phyloP scores from a whole-genome alignment of 2,113 vertebrate genomes.

The Piaya cayana region DNA sequence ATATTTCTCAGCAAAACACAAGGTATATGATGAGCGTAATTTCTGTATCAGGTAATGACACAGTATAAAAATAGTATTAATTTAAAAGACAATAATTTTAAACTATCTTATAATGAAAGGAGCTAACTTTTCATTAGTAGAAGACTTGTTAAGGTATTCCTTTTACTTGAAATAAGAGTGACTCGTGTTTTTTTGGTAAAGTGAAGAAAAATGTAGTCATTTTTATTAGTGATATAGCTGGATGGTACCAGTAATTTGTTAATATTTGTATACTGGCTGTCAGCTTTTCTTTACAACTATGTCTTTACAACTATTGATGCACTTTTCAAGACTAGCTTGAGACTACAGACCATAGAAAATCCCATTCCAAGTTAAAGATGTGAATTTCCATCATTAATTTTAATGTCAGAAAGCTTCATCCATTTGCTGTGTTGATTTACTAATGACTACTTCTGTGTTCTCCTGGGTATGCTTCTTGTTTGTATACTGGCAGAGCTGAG shows the following conservation, averaged over 20 bases:
- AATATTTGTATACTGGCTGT: background rate
- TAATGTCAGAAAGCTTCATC: background rate
- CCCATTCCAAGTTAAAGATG: background rate
- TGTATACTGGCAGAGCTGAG: background rate
- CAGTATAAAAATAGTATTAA: background rate
- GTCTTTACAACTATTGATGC: background rate
- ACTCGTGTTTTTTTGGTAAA: background rate
- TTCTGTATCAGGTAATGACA: background rate
- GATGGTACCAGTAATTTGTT: background rate
- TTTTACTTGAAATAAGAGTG: background rate
- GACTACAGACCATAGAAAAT: background rate
- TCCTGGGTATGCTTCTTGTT: background rate
- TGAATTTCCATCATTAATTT: constrained; percentile 15
- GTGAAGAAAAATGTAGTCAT: background rate
- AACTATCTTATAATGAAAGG: background rate
- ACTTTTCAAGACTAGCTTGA: background rate
- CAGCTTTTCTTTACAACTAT: background rate
- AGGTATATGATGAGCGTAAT: background rate
- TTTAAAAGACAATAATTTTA: background rate
- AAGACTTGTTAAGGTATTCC: background rate
- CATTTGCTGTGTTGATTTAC: background rate
- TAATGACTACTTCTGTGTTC: background rate
- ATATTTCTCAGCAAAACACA: background rate
- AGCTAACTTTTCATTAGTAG: background rate
- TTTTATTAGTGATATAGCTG: background rate